A percentile compares a stretch with the other conserved stretches of the same genome.
These are phyloP conservation scores for Sitta carolinensis DNA, from an alignment of 2,797 vertebrate species.

Conservation along the genomic window DNA sequence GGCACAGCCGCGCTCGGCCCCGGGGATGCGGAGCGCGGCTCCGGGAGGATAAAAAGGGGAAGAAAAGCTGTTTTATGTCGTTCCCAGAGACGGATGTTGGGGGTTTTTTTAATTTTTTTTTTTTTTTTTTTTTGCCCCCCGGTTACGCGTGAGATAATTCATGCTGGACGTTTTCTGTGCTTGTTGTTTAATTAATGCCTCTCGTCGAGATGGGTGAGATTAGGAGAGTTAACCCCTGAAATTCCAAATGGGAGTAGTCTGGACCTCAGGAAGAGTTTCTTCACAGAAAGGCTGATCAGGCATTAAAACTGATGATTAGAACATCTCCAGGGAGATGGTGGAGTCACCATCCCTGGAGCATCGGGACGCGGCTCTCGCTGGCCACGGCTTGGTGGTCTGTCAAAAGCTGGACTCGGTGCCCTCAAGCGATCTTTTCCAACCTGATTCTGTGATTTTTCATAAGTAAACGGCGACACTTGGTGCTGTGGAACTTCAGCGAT, in stretches of 20 bases:
- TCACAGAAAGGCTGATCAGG: not conserved
- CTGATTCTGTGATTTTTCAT: not conserved
- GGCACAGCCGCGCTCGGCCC: not conserved
- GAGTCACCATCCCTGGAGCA: not conserved
- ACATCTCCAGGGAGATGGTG: not conserved
- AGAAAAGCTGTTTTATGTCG: accelerated
- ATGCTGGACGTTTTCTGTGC: not conserved
- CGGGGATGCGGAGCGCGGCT: accelerated
- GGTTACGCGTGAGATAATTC: not conserved
- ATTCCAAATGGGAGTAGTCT: not conserved
- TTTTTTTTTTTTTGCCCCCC: no score
- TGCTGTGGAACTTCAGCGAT: not conserved
- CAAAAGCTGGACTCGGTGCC: not conserved
- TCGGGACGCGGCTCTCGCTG: accelerated
- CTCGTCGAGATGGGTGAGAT: not conserved
- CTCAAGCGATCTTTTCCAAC: not conserved
- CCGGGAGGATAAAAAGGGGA: not conserved
- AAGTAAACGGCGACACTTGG: not conserved
- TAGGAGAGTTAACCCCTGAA: not conserved
- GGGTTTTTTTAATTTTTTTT: no score
- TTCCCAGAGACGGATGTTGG: not conserved
- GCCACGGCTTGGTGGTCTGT: not conserved
- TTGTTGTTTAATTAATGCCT: not conserved
- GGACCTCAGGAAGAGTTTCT: not conserved
- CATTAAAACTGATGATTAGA: not conserved